Conservation (phyloP, 2,888 invertebrate species). For the Boloria selene region DNA sequence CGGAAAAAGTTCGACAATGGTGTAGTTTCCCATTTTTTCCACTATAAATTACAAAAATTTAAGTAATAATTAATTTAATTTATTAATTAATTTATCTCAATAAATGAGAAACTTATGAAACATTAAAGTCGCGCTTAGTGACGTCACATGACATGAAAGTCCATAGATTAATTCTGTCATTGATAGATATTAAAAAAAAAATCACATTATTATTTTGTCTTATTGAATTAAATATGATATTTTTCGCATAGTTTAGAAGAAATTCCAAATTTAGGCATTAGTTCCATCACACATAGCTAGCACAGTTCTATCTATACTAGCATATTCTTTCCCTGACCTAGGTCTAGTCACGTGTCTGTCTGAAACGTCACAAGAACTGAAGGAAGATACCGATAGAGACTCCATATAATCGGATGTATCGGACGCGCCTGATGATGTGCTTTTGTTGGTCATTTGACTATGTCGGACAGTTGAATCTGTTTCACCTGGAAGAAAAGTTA, state of each 20-base stretch:
- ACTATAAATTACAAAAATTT: too few relatives aligned
- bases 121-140: too few relatives aligned
- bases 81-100: too few relatives aligned
- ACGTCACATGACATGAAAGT: too few relatives aligned
- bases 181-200: too few relatives aligned
- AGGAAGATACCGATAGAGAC: conserved; percentile 86
- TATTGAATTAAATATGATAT: too few relatives aligned
- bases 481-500: conserved; percentile 58
- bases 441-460: conserved; percentile 83
- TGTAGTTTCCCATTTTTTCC: too few relatives aligned
- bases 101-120: too few relatives aligned
- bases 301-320: conserved; percentile 66
- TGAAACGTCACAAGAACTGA: conserved; percentile 84
- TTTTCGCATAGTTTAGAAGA: background rate
- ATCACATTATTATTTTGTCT: too few relatives aligned
- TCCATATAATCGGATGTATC: conserved; percentile 90
- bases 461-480: conserved; percentile 74
- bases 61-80: too few relatives aligned
- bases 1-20: too few relatives aligned
- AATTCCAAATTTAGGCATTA: conserved; percentile 3
- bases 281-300: conserved; percentile 47
- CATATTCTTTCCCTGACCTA: conserved; percentile 74
- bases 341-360: conserved; percentile 74
- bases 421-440: conserved; percentile 87
- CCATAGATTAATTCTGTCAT: too few relatives aligned